Evolutionary conservation across 1,140 invertebrate species (phyloP), one percentile per base, ranked within the genome.

Genomic region (Drosophila melanogaster): DNA sequence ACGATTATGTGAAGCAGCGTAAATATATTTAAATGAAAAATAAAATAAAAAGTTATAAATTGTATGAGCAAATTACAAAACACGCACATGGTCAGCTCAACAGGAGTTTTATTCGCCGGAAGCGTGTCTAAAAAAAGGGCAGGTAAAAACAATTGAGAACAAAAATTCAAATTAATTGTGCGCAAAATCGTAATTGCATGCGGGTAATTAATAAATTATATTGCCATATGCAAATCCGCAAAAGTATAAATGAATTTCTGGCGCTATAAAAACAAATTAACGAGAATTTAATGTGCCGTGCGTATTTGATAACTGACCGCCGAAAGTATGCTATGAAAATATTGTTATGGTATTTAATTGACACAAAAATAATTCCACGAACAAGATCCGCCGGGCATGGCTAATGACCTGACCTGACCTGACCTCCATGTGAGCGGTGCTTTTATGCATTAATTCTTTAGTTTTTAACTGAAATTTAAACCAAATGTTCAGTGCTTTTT

Each of bases 151-250:
- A 56, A 41, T 33, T n/a, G 19, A 24, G 19, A 49, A 66, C 57
- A 71, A 66, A 58, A 56, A 59, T 66, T 56, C n/a, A 71, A 77
- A 60, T 66, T 64, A 86, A 73, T 66, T 62, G 67, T 70, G 61
- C 62, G 60, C 65, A 40, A 67, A 76, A 54, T 66, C 61, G 80
- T 79, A 87, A 83, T 79, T 79, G 60, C 58, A 83, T 79, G 58
- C 66, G 65, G 66, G 75, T 53, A 83, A 89, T 83, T 83, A 79
- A 86, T 83, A 79, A 76, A 81, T 81, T 78, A 86, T 81, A 65
- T 41, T 43, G 54, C 46, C 71, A 75, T 71, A 65, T 87, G 78
- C 74, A 76, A 84, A 66, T 67, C 47, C 43, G 15, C 22, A 64
- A 41, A 19, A 33, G 43, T 57, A 40, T 71, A 24, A 54, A 41